Conservation (phyloP, 2,797 vertebrate species). For the Pelobates cultripes region DNA sequence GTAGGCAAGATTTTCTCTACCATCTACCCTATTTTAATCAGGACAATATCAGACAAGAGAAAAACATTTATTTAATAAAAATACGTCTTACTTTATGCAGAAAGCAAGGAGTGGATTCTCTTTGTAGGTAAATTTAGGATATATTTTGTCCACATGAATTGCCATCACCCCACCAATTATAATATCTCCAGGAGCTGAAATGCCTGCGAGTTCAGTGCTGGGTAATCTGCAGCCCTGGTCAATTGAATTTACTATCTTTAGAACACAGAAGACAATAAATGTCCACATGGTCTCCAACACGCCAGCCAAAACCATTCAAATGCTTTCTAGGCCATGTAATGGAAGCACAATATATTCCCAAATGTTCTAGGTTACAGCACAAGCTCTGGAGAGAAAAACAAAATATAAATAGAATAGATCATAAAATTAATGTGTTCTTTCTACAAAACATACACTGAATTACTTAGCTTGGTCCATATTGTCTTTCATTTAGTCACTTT, state of each 20-base stretch:
- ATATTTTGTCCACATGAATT: slow-evolving; percentile 33
- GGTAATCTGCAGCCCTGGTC: background rate
- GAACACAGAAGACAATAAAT: background rate
- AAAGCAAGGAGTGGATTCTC: background rate
- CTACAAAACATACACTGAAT: too few species aligned
- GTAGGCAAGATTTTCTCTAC: too few species aligned
- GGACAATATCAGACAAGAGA: too few species aligned
- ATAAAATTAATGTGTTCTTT: too few species aligned
- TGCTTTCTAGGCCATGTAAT: background rate
- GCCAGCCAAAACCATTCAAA: background rate
- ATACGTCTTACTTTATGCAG: slow-evolving; percentile 38
- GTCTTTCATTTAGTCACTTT: too few species aligned
- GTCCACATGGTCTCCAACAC: background rate
- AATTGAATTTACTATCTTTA: background rate
- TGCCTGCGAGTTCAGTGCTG: slow-evolving; percentile 8
- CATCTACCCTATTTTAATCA: too few species aligned
- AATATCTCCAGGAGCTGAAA: slow-evolving; percentile 15
- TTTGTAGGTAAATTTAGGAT: background rate
- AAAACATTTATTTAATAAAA: background rate
- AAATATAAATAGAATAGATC: background rate
- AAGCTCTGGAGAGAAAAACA: background rate
- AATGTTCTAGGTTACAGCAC: background rate
- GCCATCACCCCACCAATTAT: slow-evolving; percentile 23
- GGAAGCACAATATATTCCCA: background rate
- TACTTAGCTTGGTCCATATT: too few species aligned